Conservation (phyloP, 2,113 vertebrate genomes). For the Dermatemys mawii region DNA sequence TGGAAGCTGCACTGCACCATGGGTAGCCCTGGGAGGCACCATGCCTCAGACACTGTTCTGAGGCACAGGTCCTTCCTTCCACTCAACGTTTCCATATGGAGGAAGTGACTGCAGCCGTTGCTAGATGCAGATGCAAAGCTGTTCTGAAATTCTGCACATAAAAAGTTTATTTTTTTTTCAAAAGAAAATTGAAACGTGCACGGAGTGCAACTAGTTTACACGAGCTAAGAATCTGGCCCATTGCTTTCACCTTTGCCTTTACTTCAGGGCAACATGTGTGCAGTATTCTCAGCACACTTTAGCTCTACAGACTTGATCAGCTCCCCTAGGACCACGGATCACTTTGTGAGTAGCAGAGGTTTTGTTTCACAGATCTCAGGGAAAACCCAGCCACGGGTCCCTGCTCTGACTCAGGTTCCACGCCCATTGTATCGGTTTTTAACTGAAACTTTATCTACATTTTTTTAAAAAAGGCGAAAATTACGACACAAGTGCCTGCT, state of each 20-base stretch:
- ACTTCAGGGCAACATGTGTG: not conserved
- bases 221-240: not conserved
- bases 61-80: too few relatives aligned
- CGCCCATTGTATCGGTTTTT: not conserved
- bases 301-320: not conserved
- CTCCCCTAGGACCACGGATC: not conserved
- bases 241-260: not conserved
- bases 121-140: accelerated
- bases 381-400: not conserved
- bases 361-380: not conserved
- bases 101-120: not conserved
- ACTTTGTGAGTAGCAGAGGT: not conserved
- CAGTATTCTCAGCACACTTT: not conserved
- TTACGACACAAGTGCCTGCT: accelerated
- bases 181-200: not conserved
- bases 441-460: not conserved
- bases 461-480: not conserved
- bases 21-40: not conserved
- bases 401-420: not conserved
- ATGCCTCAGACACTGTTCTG: too few relatives aligned
- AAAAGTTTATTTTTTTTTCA: not conserved
- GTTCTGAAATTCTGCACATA: not conserved
- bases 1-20: not conserved
- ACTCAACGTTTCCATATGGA: not conserved
- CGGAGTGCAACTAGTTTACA: not conserved